Evolutionary conservation across 2,888 invertebrate species (phyloP).

Genomic region (Hydrotaea diabolus): DNA sequence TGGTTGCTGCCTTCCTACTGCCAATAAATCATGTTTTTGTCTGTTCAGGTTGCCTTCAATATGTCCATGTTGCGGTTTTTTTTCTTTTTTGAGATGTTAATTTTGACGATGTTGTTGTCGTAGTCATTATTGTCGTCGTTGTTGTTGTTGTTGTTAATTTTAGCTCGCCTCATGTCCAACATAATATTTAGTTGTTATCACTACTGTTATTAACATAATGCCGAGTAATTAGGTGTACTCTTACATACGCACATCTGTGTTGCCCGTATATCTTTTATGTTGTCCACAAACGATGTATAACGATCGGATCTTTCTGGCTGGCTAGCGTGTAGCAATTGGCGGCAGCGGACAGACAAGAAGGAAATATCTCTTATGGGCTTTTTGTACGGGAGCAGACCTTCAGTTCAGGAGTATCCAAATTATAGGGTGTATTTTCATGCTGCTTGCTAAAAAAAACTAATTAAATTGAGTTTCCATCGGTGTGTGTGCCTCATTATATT

Average conservation of each 20-base stretch:
- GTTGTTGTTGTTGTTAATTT: background rate
- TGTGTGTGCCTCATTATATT: too few species aligned
- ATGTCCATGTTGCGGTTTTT: too few species aligned
- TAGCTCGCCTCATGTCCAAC: constrained; percentile 56
- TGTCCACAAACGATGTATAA: background rate
- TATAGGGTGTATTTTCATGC: too few species aligned
- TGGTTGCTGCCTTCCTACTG: background rate
- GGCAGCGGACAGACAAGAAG: too few species aligned
- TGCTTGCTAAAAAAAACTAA: too few species aligned
- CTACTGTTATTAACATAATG: constrained; percentile 45
- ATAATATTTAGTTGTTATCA: constrained; percentile 62
- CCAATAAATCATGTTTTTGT: constrained; percentile 39
- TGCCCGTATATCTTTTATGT: background rate
- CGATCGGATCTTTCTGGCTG: background rate
- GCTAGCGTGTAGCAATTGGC: background rate
- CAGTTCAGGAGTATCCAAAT: background rate
- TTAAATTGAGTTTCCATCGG: too few species aligned
- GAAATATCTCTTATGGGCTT: too few species aligned
- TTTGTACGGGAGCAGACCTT: too few species aligned
- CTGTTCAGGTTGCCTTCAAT: constrained; percentile 38
- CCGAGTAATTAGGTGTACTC: constrained; percentile 31
- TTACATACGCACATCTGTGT: background rate
- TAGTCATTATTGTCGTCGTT: background rate
- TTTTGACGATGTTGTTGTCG: constrained; percentile 21
- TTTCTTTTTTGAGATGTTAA: constrained; percentile 1